Evolutionary conservation across 2,888 invertebrate genomes (phyloP).

Genomic region (Saturnia japonica): DNA sequence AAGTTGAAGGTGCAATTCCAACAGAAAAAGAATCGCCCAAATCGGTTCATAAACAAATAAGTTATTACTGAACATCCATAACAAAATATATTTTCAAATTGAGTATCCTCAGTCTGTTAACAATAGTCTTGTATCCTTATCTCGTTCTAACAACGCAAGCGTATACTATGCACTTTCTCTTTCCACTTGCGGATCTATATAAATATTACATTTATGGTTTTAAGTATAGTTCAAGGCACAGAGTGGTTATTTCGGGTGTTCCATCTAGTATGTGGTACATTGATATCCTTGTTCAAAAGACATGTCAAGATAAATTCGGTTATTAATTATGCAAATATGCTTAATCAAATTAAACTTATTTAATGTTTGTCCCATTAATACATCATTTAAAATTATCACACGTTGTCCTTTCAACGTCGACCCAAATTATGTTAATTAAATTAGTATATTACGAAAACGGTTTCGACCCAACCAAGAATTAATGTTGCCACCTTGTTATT

Average conservation of each 20-base stretch:
- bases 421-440: slow-evolving; percentile 10
- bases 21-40: too few relatives aligned
- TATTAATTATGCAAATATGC: background rate
- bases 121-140: too few relatives aligned
- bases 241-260: background rate
- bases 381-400: slow-evolving; percentile 11
- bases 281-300: background rate
- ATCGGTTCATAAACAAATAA: too few relatives aligned
- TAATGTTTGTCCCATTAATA: background rate
- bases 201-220: background rate
- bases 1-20: too few relatives aligned
- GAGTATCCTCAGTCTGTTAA: too few relatives aligned
- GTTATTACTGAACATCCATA: too few relatives aligned
- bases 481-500: slow-evolving; percentile 3
- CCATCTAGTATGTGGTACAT: background rate
- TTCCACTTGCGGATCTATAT: too few relatives aligned
- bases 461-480: slow-evolving; percentile 5
- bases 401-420: background rate
- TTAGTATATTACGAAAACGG: slow-evolving; percentile 1
- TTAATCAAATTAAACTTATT: background rate
- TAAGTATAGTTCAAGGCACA: background rate
- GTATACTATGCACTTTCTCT: too few relatives aligned
- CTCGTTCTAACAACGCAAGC: too few relatives aligned
- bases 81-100: too few relatives aligned
- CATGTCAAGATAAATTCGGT: background rate